A percentile compares a stretch with the other conserved stretches of the same genome.
Conservation (phyloP, 2,888 invertebrate genomes). For the Lampropteryx suffumata region DNA sequence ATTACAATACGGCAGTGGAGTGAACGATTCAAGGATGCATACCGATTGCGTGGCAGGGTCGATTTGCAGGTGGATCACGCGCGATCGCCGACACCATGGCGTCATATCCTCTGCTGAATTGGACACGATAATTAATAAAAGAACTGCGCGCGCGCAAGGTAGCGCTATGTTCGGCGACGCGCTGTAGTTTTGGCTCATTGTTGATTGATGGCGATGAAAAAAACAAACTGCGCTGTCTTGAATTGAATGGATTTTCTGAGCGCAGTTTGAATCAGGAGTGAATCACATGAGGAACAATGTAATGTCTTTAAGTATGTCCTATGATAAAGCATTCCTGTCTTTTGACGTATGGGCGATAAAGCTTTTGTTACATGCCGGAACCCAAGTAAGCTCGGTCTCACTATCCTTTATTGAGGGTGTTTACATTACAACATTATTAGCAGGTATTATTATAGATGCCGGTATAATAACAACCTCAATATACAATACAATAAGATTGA, state of each 20-base stretch:
- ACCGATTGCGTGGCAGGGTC: conserved; percentile 62
- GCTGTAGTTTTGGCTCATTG: conserved; percentile 60
- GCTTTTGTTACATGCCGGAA: conserved; percentile 7
- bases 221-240: conserved; percentile 16
- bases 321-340: conserved; percentile 18
- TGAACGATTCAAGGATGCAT: conserved; percentile 72
- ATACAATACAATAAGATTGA: conserved; percentile 23
- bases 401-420: background rate
- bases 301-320: too few relatives aligned
- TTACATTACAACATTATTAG: background rate
- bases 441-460: background rate
- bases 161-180: conserved; percentile 71
- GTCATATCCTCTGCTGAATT: conserved; percentile 79
- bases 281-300: conserved; percentile 34
- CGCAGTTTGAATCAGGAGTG: conserved; percentile 28
- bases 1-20: conserved; percentile 58
- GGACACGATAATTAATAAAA: conserved; percentile 79
- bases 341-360: conserved; percentile 23
- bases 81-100: conserved; percentile 66
- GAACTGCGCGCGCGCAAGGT: conserved; percentile 68
- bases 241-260: conserved; percentile 23
- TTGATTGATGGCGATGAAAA: conserved; percentile 44
- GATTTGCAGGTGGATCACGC: conserved; percentile 77
- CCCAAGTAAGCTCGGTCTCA: too few relatives aligned
- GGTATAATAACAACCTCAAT: conserved; percentile 10